Conservation (phyloP, 2,797 vertebrate species). For the Xenentodon cancila region DNA sequence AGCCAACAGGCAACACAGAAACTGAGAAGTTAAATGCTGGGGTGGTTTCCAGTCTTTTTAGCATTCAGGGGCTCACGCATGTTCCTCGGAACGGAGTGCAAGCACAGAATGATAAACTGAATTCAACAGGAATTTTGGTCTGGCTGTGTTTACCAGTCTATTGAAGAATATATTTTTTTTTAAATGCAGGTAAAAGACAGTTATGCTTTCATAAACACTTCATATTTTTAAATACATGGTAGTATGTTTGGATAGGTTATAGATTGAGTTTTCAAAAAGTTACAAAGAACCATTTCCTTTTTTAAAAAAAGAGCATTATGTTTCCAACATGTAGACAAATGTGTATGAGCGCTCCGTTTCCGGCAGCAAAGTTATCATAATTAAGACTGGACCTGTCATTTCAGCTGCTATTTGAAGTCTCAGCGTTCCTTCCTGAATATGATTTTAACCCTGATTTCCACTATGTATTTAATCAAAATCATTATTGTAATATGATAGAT, state of each 20-base stretch:
- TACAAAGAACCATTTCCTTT: neutral
- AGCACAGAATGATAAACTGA: slow-evolving; percentile 54
- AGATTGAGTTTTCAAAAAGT: neutral
- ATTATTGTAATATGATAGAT: no score
- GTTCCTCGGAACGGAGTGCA: slow-evolving; percentile 44
- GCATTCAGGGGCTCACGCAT: slow-evolving; percentile 47
- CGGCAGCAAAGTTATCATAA: no score
- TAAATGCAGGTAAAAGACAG: neutral
- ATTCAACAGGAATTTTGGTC: slow-evolving; percentile 39
- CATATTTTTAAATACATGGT: neutral
- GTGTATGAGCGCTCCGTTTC: no score
- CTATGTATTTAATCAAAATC: no score
- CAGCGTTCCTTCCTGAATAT: no score
- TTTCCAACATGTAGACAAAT: neutral
- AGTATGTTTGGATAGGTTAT: neutral
- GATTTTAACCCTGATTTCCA: no score
- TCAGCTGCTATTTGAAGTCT: no score
- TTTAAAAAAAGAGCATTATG: neutral
- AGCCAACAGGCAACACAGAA: slow-evolving; percentile 16
- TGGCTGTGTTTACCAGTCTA: slow-evolving; percentile 12
- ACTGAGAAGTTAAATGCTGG: slow-evolving; percentile 22
- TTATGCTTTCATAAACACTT: slow-evolving; percentile 7
- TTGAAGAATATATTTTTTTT: neutral
- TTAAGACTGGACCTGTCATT: no score
- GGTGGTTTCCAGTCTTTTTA: slow-evolving; percentile 45